Evolutionary conservation across 2,888 invertebrate species (phyloP).

Genomic region (Sarcophaga rosellei): DNA sequence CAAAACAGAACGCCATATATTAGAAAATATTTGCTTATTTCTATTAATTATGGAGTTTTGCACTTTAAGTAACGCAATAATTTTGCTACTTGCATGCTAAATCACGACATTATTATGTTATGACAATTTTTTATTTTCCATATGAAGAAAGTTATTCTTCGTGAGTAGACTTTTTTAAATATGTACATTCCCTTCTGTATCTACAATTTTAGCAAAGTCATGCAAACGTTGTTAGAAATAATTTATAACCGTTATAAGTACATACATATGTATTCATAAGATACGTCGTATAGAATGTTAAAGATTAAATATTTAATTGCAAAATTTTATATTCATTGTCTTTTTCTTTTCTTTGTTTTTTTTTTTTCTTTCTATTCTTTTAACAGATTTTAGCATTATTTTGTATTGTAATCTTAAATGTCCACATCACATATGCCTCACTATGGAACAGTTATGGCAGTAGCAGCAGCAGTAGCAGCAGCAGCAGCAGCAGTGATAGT

Average conservation of each 20-base stretch:
- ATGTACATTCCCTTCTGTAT: conserved; percentile 19
- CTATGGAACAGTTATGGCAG: conserved; percentile 77
- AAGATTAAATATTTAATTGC: conserved; percentile 35
- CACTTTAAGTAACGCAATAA: too few species aligned
- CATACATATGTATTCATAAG: too few species aligned
- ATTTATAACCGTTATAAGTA: conserved; percentile 45
- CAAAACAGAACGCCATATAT: too few species aligned
- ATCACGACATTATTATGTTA: conserved; percentile 53
- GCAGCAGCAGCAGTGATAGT: conserved; percentile 67
- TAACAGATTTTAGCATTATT: conserved; percentile 77
- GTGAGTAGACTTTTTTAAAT: neutral
- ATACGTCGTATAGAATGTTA: conserved; percentile 29
- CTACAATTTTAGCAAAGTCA: conserved; percentile 55
- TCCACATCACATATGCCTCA: conserved; percentile 75
- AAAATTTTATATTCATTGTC: conserved; percentile 22
- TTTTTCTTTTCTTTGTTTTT: conserved; percentile 15
- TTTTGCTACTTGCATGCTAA: conserved; percentile 46
- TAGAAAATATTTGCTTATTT: too few species aligned
- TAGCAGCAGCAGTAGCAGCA: conserved; percentile 16
- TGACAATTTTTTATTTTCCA: conserved; percentile 53
- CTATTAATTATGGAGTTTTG: too few species aligned
- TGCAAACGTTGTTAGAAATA: conserved; percentile 60
- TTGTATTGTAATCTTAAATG: conserved; percentile 73
- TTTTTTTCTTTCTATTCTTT: conserved; percentile 49
- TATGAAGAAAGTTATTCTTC: neutral